Evolutionary conservation across 2,888 invertebrate genomes (phyloP), one percentile per base, ranked within the genome.

Genomic region (Ophion obscuratus): DNA sequence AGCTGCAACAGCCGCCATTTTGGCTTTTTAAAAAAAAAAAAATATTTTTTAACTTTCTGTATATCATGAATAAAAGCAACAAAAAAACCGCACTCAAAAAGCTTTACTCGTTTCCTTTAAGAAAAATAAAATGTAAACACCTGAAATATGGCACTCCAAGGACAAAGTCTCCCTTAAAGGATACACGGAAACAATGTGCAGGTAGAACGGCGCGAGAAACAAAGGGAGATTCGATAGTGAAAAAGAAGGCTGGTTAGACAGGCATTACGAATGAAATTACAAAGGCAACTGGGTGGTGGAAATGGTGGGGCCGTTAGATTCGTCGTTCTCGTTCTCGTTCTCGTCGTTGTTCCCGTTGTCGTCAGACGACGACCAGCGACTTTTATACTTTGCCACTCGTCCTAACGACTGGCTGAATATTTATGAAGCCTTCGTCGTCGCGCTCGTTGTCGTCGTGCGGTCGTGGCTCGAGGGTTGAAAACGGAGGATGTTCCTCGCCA

Each of bases 361-460:
- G 88, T 88, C 89, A 86, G 75, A 88, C 86, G 87, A 87, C 87
- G 84, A 86, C 87, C 81, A 74, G 85, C 83, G 88, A 89, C 89
- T 91, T 90, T 91, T 91, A 89, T 91, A 89, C 88, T 89, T 90
- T 89, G 87, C 88, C 82, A 85, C 83, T 79, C 84, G 64, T 82
- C 77, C 87, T 92, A 93, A 92, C 91, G 92, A 91, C 91, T 89
- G 90, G 89, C 90, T 93, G 93, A 93, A 93, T 93, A 93, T 93
- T 93, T 93, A 93, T 93, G 93, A 93, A 93, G 91, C 90, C 88
- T 89, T 89, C 90, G 89, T 90, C 91, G 91, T 74, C 76, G 64
- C 59, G 71, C 62, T 79, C 68, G 64, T 59, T 40, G 44, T 67
- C 66, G 24, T 62, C 31, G 44, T 47, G 31, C 17, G 59, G 85